Evolutionary conservation across 2,797 vertebrate genomes (phyloP).

Genomic region (Leptodactylus fallax): DNA sequence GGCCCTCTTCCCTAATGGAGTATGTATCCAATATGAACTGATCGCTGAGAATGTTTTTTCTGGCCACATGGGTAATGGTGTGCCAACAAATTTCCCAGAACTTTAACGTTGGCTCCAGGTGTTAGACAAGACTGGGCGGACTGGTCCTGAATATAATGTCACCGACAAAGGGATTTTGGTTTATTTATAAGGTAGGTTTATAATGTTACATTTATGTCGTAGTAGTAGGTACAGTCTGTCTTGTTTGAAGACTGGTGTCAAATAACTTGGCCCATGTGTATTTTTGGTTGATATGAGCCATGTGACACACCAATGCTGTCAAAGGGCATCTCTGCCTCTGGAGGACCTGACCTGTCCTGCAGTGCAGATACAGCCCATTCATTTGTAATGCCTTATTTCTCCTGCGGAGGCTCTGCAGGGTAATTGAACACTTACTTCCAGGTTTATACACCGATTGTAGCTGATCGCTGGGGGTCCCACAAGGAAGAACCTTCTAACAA

Average conservation of each 20-base stretch:
- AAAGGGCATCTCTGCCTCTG: background rate
- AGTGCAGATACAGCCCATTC: too few species aligned
- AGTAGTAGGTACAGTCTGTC: background rate
- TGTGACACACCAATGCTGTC: too few species aligned
- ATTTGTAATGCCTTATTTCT: background rate
- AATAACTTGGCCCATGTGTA: too few species aligned
- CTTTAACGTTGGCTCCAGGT: background rate
- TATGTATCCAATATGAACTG: too few species aligned
- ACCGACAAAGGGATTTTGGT: background rate
- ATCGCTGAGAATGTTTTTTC: background rate
- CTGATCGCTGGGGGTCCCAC: background rate
- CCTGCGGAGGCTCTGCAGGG: too few species aligned
- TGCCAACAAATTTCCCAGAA: background rate
- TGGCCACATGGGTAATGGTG: background rate
- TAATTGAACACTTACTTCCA: background rate
- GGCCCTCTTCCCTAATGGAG: too few species aligned
- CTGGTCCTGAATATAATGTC: background rate
- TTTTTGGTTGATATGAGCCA: too few species aligned
- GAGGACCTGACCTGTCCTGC: too few species aligned
- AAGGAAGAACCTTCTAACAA: too few species aligned
- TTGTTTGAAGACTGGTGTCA: background rate
- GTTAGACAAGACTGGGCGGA: background rate
- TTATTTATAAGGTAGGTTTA: background rate
- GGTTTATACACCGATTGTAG: background rate
- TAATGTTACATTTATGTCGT: background rate